Conservation (phyloP, 2,797 vertebrate species). For the Myiotriccus ornatus region DNA sequence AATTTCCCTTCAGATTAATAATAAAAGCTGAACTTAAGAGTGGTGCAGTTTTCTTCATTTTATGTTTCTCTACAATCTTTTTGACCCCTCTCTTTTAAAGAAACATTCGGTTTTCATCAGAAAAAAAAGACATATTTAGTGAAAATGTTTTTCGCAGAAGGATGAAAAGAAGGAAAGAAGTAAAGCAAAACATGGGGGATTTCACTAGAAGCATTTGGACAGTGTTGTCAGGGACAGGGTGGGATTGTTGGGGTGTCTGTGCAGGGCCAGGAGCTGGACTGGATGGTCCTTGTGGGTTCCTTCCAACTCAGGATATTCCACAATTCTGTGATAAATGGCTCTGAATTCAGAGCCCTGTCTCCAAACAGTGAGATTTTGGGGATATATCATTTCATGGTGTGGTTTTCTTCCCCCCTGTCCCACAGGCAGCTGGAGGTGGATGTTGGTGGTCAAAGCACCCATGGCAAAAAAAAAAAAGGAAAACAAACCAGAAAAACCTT, state of each 20-base stretch:
- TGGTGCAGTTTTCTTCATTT: neutral
- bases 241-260: neutral
- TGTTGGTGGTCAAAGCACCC: neutral
- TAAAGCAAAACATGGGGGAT: neutral
- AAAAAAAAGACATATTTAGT: rapidly evolving
- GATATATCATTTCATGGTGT: neutral
- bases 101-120: rapidly evolving
- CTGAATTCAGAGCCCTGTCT: neutral
- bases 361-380: neutral
- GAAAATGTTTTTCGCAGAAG: neutral
- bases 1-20: neutral
- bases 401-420: neutral
- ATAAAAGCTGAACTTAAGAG: neutral
- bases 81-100: neutral
- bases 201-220: neutral
- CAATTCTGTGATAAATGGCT: neutral
- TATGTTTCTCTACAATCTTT: neutral
- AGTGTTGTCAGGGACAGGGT: neutral
- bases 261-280: neutral
- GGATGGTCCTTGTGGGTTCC: neutral
- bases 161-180: neutral
- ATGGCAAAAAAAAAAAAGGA: neutral
- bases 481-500: neutral
- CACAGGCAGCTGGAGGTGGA: neutral
- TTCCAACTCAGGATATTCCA: neutral